A percentile compares a stretch with the other conserved stretches of the same genome.
Evolutionary conservation across 1,140 invertebrate species (phyloP).

Genomic region (Drosophila pectinifera): DNA sequence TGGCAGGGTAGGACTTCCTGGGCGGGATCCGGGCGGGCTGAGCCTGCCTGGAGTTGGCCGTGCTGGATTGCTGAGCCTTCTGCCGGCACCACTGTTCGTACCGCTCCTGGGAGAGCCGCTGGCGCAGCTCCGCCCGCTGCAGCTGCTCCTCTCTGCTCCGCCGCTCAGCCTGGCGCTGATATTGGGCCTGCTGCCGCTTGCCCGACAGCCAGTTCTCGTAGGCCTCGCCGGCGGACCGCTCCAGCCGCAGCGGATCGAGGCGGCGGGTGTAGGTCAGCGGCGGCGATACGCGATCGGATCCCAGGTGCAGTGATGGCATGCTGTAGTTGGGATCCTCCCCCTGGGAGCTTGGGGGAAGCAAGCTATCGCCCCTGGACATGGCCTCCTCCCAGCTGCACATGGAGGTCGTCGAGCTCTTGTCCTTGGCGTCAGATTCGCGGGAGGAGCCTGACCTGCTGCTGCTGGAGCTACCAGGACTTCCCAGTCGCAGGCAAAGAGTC

Average conservation of each 20-base stretch:
- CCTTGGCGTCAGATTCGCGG: not conserved
- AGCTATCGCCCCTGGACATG: constrained; percentile 23
- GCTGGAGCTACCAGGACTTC: constrained; percentile 3
- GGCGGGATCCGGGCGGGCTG: not conserved
- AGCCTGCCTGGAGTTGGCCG: not conserved
- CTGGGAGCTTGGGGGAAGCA: not conserved
- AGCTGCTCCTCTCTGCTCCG: constrained; percentile 8
- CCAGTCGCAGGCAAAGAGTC: constrained; percentile 18
- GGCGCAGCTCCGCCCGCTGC: constrained; percentile 20
- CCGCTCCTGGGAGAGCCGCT: constrained; percentile 35
- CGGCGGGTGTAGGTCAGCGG: constrained; percentile 36
- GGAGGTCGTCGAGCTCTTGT: constrained; percentile 60
- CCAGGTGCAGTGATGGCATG: constrained; percentile 43
- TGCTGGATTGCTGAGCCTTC: constrained; percentile 25
- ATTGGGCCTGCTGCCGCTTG: constrained; percentile 45
- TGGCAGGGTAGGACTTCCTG: not conserved
- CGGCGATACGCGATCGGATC: constrained; percentile 20
- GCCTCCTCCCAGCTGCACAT: constrained; percentile 67
- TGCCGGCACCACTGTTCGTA: constrained; percentile 51
- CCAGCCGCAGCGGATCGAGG: constrained; percentile 22
- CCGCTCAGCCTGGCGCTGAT: constrained; percentile 25
- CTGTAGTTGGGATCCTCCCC: not conserved
- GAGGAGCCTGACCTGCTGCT: not conserved
- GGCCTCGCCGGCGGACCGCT: constrained; percentile 46
- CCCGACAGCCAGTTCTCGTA: constrained; percentile 66